A percentile compares a stretch with the other conserved stretches of the same genome.
Evolutionary conservation across 1,140 invertebrate species (phyloP).

Genomic region (Camponotus floridanus): DNA sequence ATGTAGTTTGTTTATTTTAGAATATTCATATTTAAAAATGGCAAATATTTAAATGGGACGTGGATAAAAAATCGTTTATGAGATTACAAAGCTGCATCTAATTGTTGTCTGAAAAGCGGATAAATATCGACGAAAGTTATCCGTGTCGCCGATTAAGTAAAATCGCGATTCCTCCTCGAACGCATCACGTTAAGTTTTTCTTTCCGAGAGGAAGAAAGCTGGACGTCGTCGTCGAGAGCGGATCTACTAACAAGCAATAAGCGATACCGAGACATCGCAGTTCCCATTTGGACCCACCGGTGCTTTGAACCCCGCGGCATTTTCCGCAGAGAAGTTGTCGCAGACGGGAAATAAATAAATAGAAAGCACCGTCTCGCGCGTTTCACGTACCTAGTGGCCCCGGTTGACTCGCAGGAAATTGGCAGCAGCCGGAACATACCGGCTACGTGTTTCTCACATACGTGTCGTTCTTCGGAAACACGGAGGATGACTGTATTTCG

Average conservation of each 20-base stretch:
- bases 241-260: conserved; percentile 59
- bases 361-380: conserved; percentile 33
- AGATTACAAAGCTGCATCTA: neutral
- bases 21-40: neutral
- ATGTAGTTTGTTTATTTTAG: neutral
- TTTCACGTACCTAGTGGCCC: neutral
- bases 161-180: conserved; percentile 7
- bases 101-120: neutral
- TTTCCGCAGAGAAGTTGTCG: conserved; percentile 43
- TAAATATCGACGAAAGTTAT: neutral
- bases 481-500: conserved; percentile 15
- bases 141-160: conserved; percentile 23
- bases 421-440: conserved; percentile 67
- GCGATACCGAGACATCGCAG: conserved; percentile 39
- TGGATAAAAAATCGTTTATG: neutral
- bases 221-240: conserved; percentile 33
- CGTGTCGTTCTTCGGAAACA: conserved; percentile 51
- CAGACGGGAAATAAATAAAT: conserved; percentile 64
- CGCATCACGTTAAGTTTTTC: conserved; percentile 4
- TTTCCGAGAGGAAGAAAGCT: conserved; percentile 47
- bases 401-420: conserved; percentile 64
- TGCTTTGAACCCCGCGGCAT: conserved; percentile 48
- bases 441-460: conserved; percentile 70
- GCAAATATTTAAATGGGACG: neutral
- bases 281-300: conserved; percentile 47